These are phyloP conservation scores for Aphaenogaster ashmeadi DNA, from an alignment of 1,140 invertebrate species.

Conservation along the genomic window DNA sequence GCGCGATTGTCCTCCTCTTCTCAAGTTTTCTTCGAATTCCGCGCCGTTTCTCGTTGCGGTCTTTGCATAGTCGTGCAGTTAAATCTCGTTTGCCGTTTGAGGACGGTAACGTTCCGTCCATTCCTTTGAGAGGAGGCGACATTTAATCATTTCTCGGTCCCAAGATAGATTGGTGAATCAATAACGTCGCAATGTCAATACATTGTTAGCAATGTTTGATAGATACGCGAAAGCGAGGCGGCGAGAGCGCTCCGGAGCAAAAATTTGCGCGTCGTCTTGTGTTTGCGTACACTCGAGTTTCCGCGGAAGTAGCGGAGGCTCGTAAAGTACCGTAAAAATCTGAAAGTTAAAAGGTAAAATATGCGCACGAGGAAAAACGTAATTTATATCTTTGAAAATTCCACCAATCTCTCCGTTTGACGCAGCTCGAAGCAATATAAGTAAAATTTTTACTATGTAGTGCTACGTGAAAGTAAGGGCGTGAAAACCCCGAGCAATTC, in stretches of 20 bases:
- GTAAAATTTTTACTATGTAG: neutral
- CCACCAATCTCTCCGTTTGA: neutral
- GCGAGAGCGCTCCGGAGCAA: neutral
- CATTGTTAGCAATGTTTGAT: conserved; percentile 49
- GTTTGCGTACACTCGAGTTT: conserved; percentile 38
- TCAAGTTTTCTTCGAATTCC: conserved; percentile 45
- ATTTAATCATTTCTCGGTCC: conserved; percentile 54
- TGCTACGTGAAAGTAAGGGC: neutral
- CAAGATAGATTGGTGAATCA: conserved; percentile 52
- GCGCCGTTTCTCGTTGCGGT: neutral
- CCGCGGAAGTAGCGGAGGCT: neutral
- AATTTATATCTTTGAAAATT: conserved; percentile 35
- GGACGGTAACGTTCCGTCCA: neutral
- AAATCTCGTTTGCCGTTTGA: neutral
- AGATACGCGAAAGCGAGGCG: neutral
- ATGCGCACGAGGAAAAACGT: neutral
- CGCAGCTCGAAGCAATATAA: neutral
- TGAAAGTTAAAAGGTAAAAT: conserved; percentile 29
- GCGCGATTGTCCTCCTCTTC: conserved; percentile 25
- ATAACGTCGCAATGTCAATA: conserved; percentile 57
- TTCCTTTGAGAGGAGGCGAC: conserved; percentile 25
- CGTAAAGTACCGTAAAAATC: conserved; percentile 31
- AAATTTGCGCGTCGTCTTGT: conserved; percentile 26
- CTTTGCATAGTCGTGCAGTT: conserved; percentile 5
- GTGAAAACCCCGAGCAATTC: neutral